Conservation (phyloP, 2,113 vertebrate species). For the Notarius quadriscutis region DNA sequence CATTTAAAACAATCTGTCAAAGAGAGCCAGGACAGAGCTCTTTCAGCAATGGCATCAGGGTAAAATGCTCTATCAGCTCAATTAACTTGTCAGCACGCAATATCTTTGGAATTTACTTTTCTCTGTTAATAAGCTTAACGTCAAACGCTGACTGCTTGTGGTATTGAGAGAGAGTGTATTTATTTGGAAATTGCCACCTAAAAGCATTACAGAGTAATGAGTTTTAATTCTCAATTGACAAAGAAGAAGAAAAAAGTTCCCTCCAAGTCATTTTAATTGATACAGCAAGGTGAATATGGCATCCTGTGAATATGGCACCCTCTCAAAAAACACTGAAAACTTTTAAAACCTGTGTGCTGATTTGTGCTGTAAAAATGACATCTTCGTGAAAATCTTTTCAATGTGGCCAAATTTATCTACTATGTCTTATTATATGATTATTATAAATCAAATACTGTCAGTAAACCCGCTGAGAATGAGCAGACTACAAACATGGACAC, state of each 20-base stretch:
- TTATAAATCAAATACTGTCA: neutral
- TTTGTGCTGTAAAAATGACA: neutral
- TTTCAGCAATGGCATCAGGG: slow-evolving; percentile 7
- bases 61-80: slow-evolving; percentile 17
- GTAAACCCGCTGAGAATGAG: no score
- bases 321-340: neutral
- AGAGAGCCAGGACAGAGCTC: slow-evolving; percentile 25
- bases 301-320: neutral
- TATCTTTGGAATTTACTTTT: slow-evolving; percentile 27
- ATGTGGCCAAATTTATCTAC: no score
- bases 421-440: neutral
- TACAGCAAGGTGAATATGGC: neutral
- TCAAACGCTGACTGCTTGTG: neutral
- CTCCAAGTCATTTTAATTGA: neutral
- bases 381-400: neutral
- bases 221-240: neutral
- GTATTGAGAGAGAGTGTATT: neutral
- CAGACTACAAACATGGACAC: no score
- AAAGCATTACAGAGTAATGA: neutral
- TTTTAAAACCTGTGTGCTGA: neutral
- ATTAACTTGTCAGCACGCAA: slow-evolving; percentile 33
- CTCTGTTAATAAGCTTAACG: slow-evolving; percentile 1
- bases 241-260: neutral
- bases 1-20: slow-evolving; percentile 24
- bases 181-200: neutral